phyloP scores from a whole-genome alignment of 2,113 vertebrate genomes.

The Mobula birostris region DNA sequence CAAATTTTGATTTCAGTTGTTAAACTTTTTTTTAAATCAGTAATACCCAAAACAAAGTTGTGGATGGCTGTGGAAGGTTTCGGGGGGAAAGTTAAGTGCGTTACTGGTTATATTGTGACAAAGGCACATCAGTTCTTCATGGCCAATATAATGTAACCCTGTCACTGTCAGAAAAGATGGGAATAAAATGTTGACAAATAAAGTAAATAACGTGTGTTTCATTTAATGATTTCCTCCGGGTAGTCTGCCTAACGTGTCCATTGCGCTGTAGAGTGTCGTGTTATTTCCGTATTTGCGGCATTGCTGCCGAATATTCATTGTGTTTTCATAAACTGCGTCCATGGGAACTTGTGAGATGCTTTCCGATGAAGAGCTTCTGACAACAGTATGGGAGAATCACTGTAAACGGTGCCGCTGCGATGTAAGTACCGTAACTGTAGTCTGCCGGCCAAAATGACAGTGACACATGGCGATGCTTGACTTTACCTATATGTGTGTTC shows the following conservation, averaged over 20 bases:
- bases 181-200: conserved; percentile 31
- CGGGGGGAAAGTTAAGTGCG: background rate
- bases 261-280: background rate
- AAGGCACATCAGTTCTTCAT: background rate
- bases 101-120: background rate
- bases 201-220: conserved; percentile 36
- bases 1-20: background rate
- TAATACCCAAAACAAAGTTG: conserved; percentile 1
- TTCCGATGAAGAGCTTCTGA: conserved; percentile 10
- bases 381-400: background rate
- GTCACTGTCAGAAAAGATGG: conserved; percentile 20
- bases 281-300: background rate
- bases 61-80: conserved; percentile 34
- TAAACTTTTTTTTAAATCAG: background rate
- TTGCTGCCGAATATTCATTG: conserved; percentile 27
- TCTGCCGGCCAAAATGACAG: background rate
- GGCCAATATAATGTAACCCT: conserved; percentile 9
- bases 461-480: background rate
- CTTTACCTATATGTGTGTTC: conserved; percentile 6
- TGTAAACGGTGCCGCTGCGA: background rate
- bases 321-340: conserved; percentile 13
- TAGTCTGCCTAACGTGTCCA: background rate
- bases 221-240: conserved; percentile 5
- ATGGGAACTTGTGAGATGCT: background rate
- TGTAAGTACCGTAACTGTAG: background rate